Conservation (phyloP, 2,797 vertebrate genomes). For the Acomys russatus region DNA sequence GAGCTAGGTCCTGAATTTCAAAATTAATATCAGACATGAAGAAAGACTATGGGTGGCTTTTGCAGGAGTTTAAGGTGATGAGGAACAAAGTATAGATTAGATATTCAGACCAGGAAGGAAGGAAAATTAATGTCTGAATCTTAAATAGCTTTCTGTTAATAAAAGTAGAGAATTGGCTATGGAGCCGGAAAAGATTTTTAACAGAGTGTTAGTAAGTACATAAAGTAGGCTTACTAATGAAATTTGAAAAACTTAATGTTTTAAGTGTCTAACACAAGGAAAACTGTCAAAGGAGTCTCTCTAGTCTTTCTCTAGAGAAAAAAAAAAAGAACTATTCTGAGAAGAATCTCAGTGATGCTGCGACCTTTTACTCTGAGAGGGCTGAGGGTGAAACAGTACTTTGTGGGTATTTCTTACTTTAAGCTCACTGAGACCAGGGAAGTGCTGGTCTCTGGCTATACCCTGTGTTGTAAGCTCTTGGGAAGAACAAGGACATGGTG, state of each 20-base stretch:
- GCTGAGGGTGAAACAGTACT: constrained; percentile 55
- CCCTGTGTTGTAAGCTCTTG: background rate
- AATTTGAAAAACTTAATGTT: background rate
- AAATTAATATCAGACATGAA: constrained; percentile 17
- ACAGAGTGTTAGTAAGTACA: background rate
- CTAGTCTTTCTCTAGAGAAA: background rate
- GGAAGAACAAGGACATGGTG: background rate
- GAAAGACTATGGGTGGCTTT: background rate
- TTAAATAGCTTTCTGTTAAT: constrained; percentile 18
- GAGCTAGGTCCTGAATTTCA: constrained; percentile 7
- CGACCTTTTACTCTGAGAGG: constrained; percentile 70
- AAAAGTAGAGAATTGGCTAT: background rate
- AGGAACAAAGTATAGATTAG: background rate
- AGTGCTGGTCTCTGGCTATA: background rate
- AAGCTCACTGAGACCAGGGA: constrained; percentile 58
- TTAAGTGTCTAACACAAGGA: background rate
- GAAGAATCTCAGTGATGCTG: constrained; percentile 49
- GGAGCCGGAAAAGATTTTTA: background rate
- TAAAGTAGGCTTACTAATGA: background rate
- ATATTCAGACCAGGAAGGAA: background rate
- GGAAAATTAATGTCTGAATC: constrained; percentile 23
- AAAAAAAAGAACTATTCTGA: constrained; percentile 15
- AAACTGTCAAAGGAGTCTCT: background rate
- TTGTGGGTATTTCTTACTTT: constrained; percentile 65
- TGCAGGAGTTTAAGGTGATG: background rate